Percentiles rank a stretch among this genome's conserved stretches.
These are phyloP conservation scores for Pocillopora damicornis DNA, from an alignment of 64 coral and sea anemone genomes.

Conservation along the genomic window DNA sequence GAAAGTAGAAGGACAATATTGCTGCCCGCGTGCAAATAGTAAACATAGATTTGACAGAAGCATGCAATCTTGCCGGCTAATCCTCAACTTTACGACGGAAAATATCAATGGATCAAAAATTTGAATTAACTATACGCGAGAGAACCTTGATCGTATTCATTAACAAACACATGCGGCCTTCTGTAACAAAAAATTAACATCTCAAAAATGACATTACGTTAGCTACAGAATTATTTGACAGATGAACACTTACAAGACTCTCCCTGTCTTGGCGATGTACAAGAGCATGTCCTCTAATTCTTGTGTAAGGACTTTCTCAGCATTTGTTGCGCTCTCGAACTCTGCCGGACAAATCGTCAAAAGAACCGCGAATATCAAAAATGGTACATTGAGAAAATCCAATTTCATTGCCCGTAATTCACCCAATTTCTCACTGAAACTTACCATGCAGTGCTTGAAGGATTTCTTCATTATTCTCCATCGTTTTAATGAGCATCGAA, in stretches of 20 bases:
- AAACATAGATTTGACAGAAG: too few species aligned
- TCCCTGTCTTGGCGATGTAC: slow-evolving; percentile 90
- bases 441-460: slow-evolving; percentile 89
- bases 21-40: too few species aligned
- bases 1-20: too few species aligned
- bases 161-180: background rate
- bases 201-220: background rate
- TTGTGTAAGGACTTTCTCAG: slow-evolving; percentile 79
- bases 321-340: slow-evolving; percentile 93
- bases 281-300: slow-evolving; percentile 87
- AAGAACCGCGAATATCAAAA: slow-evolving; percentile 46
- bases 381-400: slow-evolving; percentile 12
- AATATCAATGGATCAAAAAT: too few species aligned
- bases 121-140: too few species aligned
- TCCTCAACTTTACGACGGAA: too few species aligned
- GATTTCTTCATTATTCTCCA: slow-evolving; percentile 89
- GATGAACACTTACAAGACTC: slow-evolving; percentile 75
- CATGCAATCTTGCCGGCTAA: too few species aligned
- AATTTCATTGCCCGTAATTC: background rate
- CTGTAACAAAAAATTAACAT: background rate
- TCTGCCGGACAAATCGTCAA: slow-evolving; percentile 43
- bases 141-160: background rate
- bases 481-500: slow-evolving; percentile 54
- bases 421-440: background rate
- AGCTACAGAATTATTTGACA: background rate